A percentile compares a stretch with the other conserved stretches of the same genome.
Conservation (phyloP, 2,888 invertebrate genomes). For the Seira sanloemensis region DNA sequence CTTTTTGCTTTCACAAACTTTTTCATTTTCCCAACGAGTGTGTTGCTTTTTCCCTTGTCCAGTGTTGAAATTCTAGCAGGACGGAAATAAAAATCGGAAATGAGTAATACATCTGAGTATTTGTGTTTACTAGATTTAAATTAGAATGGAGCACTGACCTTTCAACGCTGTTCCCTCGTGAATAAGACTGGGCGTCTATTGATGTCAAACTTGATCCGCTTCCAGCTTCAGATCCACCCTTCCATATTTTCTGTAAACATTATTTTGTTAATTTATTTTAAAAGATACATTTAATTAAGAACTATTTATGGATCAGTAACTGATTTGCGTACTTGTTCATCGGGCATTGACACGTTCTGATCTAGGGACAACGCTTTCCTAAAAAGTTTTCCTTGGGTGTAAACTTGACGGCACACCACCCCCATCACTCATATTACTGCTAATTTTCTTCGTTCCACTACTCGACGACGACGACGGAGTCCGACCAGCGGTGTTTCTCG, state of each 20-base stretch:
- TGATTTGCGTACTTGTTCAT: slow-evolving; percentile 75
- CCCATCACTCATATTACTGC: slow-evolving; percentile 73
- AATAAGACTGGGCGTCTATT: slow-evolving; percentile 80
- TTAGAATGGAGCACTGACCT: no score
- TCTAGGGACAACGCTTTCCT: slow-evolving; percentile 85
- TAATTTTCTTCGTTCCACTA: slow-evolving; percentile 49
- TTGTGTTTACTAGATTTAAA: no score
- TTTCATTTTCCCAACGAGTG: slow-evolving; percentile 85
- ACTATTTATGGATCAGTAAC: slow-evolving; percentile 26
- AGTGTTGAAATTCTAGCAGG: slow-evolving; percentile 88
- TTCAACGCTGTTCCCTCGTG: slow-evolving; percentile 86
- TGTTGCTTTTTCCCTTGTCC: slow-evolving; percentile 85
- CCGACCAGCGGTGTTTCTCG: slow-evolving; percentile 51
- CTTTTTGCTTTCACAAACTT: slow-evolving; percentile 90
- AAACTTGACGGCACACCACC: slow-evolving; percentile 71
- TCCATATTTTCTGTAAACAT: slow-evolving; percentile 85
- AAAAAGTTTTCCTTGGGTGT: slow-evolving; percentile 77
- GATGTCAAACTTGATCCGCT: slow-evolving; percentile 91
- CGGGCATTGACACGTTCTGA: slow-evolving; percentile 79
- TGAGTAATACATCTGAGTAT: no score
- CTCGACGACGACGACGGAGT: slow-evolving; percentile 20
- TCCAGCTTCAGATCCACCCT: slow-evolving; percentile 83
- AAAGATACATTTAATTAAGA: slow-evolving; percentile 24
- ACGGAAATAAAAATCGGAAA: slow-evolving; percentile 76
- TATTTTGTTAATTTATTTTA: not conserved